phyloP scores from a whole-genome alignment of 1,140 invertebrate species.

The Macrobrachium nipponense region DNA sequence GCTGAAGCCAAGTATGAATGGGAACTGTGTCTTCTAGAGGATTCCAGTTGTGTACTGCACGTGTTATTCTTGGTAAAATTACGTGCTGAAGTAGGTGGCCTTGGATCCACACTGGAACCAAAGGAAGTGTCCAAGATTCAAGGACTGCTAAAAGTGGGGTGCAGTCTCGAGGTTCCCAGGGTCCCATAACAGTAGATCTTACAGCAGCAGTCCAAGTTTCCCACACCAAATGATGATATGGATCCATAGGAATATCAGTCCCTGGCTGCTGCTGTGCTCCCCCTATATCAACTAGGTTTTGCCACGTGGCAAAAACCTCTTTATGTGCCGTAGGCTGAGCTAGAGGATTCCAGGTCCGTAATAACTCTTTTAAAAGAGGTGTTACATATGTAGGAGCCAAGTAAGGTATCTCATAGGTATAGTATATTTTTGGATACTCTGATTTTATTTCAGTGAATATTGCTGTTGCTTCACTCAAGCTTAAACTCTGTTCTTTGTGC shows the following conservation, averaged over 20 bases:
- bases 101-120: constrained; percentile 86
- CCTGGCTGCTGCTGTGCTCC: constrained; percentile 41
- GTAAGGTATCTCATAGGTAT: constrained; percentile 72
- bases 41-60: constrained; percentile 92
- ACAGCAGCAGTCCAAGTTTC: constrained; percentile 89
- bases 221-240: constrained; percentile 88
- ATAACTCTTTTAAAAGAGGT: constrained; percentile 77
- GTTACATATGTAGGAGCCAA: constrained; percentile 77
- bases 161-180: constrained; percentile 81
- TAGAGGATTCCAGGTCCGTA: constrained; percentile 82
- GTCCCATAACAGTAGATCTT: constrained; percentile 73
- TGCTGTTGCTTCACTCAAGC: constrained; percentile 80
- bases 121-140: constrained; percentile 81
- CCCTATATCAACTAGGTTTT: constrained; percentile 50
- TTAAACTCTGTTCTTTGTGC: constrained; percentile 67
- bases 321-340: constrained; percentile 70
- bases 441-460: constrained; percentile 80
- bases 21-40: constrained; percentile 92
- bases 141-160: constrained; percentile 83
- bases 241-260: constrained; percentile 73
- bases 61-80: constrained; percentile 81
- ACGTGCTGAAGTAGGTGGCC: constrained; percentile 86
- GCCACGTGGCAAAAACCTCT: constrained; percentile 58
- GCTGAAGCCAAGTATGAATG: constrained; percentile 96
- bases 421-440: constrained; percentile 72